Evolutionary conservation across 2,888 invertebrate species (phyloP).

Genomic region (Aleiodes alternator): DNA sequence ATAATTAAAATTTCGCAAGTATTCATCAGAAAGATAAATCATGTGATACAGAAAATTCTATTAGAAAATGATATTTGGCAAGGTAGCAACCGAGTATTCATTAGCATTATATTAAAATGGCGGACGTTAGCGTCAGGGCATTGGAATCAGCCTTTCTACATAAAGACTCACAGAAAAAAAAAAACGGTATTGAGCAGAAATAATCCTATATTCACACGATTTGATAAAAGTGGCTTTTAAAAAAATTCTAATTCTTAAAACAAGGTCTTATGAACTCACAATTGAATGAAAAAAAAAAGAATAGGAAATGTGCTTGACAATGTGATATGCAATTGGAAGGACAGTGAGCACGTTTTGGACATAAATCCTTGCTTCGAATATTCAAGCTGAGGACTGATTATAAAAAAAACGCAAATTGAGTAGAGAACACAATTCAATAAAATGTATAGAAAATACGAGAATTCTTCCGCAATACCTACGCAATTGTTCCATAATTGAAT

Average conservation of each 20-base stretch:
- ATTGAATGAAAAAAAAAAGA: background rate
- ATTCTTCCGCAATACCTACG: background rate
- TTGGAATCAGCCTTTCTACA: slow-evolving; percentile 13
- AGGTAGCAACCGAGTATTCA: slow-evolving; percentile 21
- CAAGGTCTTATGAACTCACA: too few species aligned
- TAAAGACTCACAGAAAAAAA: background rate
- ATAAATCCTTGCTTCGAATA: too few species aligned
- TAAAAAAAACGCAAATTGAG: too few species aligned
- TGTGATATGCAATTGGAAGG: too few species aligned
- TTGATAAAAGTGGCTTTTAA: background rate
- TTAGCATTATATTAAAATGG: slow-evolving; percentile 33
- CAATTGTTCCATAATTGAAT: slow-evolving; percentile 26
- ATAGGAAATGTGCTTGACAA: background rate
- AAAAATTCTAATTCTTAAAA: background rate
- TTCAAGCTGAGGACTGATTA: too few species aligned
- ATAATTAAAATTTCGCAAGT: background rate
- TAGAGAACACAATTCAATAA: background rate
- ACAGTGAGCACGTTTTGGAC: too few species aligned
- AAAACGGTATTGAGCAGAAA: background rate
- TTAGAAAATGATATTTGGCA: background rate
- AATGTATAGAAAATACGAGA: background rate
- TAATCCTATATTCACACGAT: background rate
- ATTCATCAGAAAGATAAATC: background rate
- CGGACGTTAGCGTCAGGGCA: slow-evolving; percentile 33
- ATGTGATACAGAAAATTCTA: background rate